phyloP scores from a whole-genome alignment of 1,140 invertebrate species.

The Cyphomyrmex costatus region DNA sequence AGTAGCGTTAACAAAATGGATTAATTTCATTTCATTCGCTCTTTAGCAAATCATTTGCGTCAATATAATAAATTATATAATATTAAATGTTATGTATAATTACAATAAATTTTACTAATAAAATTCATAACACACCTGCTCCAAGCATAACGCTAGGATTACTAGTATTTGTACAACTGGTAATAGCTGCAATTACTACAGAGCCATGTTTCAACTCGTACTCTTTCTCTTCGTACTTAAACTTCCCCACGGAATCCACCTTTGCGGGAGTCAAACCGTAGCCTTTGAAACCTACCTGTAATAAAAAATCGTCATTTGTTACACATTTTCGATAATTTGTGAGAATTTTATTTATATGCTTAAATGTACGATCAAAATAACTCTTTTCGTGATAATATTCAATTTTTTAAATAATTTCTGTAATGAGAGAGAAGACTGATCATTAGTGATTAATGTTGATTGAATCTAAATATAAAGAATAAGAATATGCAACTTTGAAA shows the following conservation, averaged over 20 bases:
- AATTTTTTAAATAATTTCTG: not conserved
- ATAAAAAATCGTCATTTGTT: constrained; percentile 64
- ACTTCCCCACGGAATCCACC: constrained; percentile 89
- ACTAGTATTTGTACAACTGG: constrained; percentile 98
- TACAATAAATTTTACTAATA: not conserved
- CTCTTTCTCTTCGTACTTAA: constrained; percentile 93
- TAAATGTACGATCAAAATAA: not conserved
- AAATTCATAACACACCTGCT: constrained; percentile 89
- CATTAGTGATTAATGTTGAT: not conserved
- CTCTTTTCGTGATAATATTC: not conserved
- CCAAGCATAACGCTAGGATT: constrained; percentile 99
- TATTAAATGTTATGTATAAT: not conserved
- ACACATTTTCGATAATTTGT: not conserved
- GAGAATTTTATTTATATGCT: not conserved
- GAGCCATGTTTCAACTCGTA: constrained; percentile 96
- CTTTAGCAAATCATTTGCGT: not conserved
- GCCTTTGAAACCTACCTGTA: constrained; percentile 97
- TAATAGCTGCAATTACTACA: constrained; percentile 99
- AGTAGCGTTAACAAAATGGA: not conserved
- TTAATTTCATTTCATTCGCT: not conserved
- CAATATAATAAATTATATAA: constrained; percentile 27
- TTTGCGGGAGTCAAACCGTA: constrained; percentile 93
- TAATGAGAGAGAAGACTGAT: not conserved
- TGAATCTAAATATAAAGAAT: not conserved
- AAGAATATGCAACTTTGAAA: not conserved